phyloP scores from a whole-genome alignment of 2,797 vertebrate genomes.

The Gadopsis bispinosus region DNA sequence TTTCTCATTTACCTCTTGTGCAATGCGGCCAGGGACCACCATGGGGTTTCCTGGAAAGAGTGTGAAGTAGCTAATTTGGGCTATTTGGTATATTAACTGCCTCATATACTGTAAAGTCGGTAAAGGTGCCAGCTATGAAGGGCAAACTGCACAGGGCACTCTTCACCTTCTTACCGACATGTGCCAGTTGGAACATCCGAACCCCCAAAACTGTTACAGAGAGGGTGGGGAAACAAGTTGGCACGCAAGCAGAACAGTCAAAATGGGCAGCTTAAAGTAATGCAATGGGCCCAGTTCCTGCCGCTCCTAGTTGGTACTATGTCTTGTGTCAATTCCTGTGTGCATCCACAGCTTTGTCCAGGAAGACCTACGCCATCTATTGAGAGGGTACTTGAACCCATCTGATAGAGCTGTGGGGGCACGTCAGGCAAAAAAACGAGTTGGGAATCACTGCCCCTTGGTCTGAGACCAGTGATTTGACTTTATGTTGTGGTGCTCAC shows the following conservation, averaged over 20 bases:
- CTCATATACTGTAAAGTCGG: neutral
- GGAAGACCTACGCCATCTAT: conserved; percentile 16
- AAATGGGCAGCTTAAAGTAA: neutral
- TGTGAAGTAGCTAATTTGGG: neutral
- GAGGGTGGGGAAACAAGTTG: neutral
- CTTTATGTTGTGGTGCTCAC: neutral
- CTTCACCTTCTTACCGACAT: neutral
- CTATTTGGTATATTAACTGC: neutral
- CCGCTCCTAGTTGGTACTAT: neutral
- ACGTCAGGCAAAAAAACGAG: neutral
- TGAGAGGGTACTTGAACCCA: conserved; percentile 1
- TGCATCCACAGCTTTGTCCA: neutral
- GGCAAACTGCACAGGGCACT: neutral
- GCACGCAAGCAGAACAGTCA: neutral
- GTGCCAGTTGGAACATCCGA: neutral
- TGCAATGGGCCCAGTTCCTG: neutral
- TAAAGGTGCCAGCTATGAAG: neutral
- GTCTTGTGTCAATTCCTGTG: neutral
- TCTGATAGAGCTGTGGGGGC: neutral
- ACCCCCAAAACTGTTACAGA: neutral
- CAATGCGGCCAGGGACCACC: too few species aligned
- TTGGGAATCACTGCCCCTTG: neutral
- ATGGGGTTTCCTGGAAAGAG: neutral
- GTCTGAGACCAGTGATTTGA: neutral
- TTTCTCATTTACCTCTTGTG: neutral